A percentile compares a stretch with the other conserved stretches of the same genome.
These are phyloP conservation scores for Pelecanus crispus DNA, from an alignment of 2,113 vertebrate species.

Conservation along the genomic window DNA sequence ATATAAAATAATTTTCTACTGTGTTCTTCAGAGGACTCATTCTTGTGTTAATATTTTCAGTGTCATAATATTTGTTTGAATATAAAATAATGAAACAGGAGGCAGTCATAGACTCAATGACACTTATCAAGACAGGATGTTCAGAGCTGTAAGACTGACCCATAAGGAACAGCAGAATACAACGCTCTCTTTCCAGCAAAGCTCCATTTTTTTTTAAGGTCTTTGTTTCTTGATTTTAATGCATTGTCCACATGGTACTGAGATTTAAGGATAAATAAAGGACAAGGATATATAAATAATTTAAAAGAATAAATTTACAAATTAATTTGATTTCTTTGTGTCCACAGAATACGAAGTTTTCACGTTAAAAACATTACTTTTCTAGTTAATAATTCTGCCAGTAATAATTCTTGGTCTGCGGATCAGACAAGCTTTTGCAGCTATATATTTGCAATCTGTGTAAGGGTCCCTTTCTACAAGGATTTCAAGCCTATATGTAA, in stretches of 20 bases:
- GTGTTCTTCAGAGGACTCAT: neutral
- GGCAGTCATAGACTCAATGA: neutral
- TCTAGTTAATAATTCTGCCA: neutral
- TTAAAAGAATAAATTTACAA: neutral
- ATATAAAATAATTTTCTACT: neutral
- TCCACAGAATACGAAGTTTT: neutral
- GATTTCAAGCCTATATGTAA: neutral
- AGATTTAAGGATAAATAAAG: neutral
- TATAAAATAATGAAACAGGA: neutral
- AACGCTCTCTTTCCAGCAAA: neutral
- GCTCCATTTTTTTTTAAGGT: neutral
- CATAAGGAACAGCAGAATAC: neutral
- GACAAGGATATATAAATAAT: neutral
- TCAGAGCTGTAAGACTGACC: neutral
- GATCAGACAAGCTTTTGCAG: neutral
- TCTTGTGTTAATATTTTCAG: neutral
- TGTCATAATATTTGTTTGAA: neutral
- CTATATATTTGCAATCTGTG: neutral
- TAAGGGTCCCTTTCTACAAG: neutral
- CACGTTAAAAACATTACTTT: neutral
- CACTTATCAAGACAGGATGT: neutral
- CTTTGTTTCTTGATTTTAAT: slow-evolving; percentile 7
- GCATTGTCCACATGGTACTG: neutral
- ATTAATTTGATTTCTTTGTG: neutral
- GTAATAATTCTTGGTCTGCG: neutral